These are phyloP conservation scores for Chymomyza procnemis DNA, from an alignment of 2,888 invertebrate genomes.

Conservation along the genomic window DNA sequence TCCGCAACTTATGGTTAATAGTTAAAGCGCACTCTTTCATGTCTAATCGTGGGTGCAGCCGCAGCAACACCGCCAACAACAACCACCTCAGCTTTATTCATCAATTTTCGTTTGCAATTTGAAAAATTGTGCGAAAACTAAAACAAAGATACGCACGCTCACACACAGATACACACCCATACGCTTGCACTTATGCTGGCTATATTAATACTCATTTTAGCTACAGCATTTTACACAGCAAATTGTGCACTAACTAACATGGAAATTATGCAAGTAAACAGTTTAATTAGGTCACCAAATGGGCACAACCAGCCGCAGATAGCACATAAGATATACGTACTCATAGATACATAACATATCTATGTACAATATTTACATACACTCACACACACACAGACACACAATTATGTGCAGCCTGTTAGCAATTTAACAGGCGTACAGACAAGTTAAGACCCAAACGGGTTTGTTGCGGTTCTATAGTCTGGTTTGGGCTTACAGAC, in stretches of 20 bases:
- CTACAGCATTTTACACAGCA: background rate
- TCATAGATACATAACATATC: background rate
- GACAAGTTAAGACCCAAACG: background rate
- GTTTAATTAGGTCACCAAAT: slow-evolving; percentile 63
- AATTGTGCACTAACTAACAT: slow-evolving; percentile 52
- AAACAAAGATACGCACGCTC: too few species aligned
- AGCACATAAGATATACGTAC: background rate
- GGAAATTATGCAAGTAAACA: slow-evolving; percentile 73
- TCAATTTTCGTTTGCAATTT: slow-evolving; percentile 59
- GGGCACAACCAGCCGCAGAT: slow-evolving; percentile 25
- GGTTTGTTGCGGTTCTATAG: background rate
- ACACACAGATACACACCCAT: slow-evolving; percentile 10
- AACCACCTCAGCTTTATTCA: slow-evolving; percentile 31
- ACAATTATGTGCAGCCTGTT: background rate
- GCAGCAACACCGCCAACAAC: slow-evolving; percentile 15
- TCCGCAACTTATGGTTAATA: background rate
- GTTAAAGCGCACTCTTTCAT: background rate
- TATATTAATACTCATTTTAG: slow-evolving; percentile 3
- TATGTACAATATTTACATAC: background rate
- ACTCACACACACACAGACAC: background rate
- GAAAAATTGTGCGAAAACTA: slow-evolving; percentile 60
- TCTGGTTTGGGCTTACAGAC: background rate
- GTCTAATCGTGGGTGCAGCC: slow-evolving; percentile 49
- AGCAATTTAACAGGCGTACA: background rate
- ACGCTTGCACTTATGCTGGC: background rate